Base-by-base conservation (phyloP, 2,113 vertebrate species). In the Chloebia gouldiae region DNA sequence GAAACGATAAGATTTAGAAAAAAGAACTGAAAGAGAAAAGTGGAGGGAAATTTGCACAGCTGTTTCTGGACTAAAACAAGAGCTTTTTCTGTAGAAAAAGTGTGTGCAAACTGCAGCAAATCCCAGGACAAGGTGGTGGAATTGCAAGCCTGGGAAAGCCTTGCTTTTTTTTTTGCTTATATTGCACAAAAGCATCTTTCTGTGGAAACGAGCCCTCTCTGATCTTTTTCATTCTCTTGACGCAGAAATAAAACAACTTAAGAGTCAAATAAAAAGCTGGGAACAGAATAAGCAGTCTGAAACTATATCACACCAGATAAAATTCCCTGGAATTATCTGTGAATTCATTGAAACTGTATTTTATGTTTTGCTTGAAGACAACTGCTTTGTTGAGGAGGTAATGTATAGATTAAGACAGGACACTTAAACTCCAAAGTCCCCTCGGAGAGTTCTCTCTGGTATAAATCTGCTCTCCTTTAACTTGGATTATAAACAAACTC, bases 401-500 rank as follows among this genome's bases (percentile, higher is more conserved):
- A 91, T 76, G 69, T 86, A 87, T 93, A 87, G 96, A 96, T 96
- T 86, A 87, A 95, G 75, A 72, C 80, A 96, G 78, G 80, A 53
- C 79, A 88, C 77, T 92, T 95, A 84, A 91, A 73, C 85, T 81
- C 28, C 28, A 11, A 86, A 85, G 81, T 92, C 86, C 40, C 91
- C 89, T 81, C 20, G 9, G 93, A 95, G 81, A 88, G 44, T 63
- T 59, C 39, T 79, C 91, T 95, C 86, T 96, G 60, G 68, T 82
- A 92, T 92, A 83, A 95, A 95, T 93, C 83, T 86, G 86, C 92
- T 88, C 24, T 91, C 68, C 79, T 97, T 96, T 92, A 87, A 82
- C 78, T 54, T 76, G 84, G 87, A 96, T 96, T 92, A 89, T 93
- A 93, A 89, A 93, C 93, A 88, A 72, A 70, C 93, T 79, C 87